Percentiles rank a stretch among this genome's conserved stretches.
Conservation (phyloP, 2,113 vertebrate species). For the Clarias magur region DNA sequence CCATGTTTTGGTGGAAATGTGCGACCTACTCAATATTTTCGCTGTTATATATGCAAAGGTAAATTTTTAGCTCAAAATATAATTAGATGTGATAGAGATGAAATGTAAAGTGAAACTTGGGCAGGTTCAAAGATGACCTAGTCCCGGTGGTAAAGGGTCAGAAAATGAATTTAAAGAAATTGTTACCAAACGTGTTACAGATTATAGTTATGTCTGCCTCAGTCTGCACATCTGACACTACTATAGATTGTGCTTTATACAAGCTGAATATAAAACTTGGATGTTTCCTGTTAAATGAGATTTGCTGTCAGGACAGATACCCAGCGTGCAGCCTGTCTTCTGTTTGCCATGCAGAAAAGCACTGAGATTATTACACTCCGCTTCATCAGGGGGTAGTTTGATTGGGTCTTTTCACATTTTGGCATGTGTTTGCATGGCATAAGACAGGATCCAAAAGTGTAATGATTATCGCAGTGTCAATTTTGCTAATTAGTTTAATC, state of each 20-base stretch:
- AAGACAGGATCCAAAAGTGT: not conserved
- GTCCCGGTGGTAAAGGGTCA: no score
- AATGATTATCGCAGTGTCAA: not conserved
- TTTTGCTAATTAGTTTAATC: constrained; percentile 2
- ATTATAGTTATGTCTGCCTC: not conserved
- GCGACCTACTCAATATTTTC: no score
- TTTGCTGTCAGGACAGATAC: not conserved
- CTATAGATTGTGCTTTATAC: not conserved
- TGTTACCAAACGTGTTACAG: not conserved
- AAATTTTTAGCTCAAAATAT: no score
- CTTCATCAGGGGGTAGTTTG: not conserved
- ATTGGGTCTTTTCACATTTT: not conserved
- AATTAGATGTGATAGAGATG: no score
- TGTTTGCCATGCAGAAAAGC: not conserved
- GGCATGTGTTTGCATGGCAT: not conserved
- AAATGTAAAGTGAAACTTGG: no score
- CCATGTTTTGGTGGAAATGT: no score
- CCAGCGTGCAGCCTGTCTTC: not conserved
- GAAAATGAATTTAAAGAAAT: not conserved
- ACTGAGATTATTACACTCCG: not conserved
- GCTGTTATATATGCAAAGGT: no score
- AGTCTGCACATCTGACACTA: not conserved
- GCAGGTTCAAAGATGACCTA: no score
- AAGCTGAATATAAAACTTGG: no score
- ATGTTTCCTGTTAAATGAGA: not conserved